Percentiles rank a stretch among this genome's conserved stretches.
These are phyloP conservation scores for Onychomys leucogaster DNA, from an alignment of 2,797 vertebrate genomes.

Conservation along the genomic window DNA sequence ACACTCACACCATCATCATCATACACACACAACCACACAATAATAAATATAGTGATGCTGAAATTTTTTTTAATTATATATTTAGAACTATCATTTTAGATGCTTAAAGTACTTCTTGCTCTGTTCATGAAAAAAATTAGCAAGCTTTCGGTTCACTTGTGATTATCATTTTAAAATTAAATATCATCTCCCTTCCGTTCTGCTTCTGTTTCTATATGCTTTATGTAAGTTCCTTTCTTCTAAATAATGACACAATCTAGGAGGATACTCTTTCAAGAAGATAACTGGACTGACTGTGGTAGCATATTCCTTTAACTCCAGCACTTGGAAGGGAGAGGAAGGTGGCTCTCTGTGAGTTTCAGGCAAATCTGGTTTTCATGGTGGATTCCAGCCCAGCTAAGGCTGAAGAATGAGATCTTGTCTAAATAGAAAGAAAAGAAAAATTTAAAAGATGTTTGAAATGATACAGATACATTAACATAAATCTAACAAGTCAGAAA, in stretches of 20 bases:
- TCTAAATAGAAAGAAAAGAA: neutral
- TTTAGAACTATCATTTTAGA: neutral
- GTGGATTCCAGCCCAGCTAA: neutral
- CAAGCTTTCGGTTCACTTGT: slow-evolving; percentile 19
- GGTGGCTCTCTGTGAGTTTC: neutral
- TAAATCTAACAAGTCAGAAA: slow-evolving; percentile 17
- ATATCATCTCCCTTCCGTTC: neutral
- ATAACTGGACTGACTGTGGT: neutral
- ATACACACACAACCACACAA: neutral
- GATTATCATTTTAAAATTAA: slow-evolving; percentile 27
- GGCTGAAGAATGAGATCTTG: neutral
- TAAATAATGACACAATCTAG: slow-evolving; percentile 45
- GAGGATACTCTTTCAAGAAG: neutral
- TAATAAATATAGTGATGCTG: neutral
- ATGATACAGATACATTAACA: slow-evolving; percentile 4
- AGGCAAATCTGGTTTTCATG: neutral
- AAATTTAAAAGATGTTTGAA: slow-evolving; percentile 1
- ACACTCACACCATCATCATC: too few species aligned
- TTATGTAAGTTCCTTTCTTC: neutral
- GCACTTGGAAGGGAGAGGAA: neutral
- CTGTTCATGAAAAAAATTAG: slow-evolving; percentile 11
- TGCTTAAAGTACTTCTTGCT: neutral
- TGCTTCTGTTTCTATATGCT: neutral
- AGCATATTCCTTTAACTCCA: neutral
- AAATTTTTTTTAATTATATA: neutral